Base-by-base conservation (phyloP, 2,888 invertebrate genomes). In the Brachynemurus nebulosus region DNA sequence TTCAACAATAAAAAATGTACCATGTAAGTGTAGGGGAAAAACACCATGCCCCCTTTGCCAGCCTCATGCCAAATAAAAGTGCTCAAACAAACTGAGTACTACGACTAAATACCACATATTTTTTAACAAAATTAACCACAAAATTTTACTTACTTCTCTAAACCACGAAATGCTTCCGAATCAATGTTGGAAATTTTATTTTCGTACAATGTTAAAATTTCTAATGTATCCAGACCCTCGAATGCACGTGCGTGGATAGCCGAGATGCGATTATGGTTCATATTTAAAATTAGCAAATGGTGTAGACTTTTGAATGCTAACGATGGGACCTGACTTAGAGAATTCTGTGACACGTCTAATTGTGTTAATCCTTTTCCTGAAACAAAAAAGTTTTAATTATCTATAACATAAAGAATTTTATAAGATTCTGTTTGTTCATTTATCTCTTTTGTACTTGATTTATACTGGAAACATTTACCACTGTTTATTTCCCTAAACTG, bases 311-410 rank as follows among this genome's bases (percentile, higher is more conserved):
- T 78, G 56, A 88, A 74, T 2, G 90, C 86, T 18, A 74, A 68
- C 2, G 86, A 85, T 18, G 91, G 90, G 38, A 91, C 86, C 36
- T 75, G 72, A 49, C 74, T 77, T 56, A 91, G 67, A 53, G 80
- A 80, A 68, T 92, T 92, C 58, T 86, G 81, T 1, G 89, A 89
- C 37, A 91, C 79, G 61, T 91, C 91, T 58, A 92, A 68, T 59
- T 90, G 86, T 16, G 89, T 89, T 55, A 92, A 67, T 61, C 82
- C 85, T 65, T 85, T 84, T 52, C 88, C 88, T 88, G 65, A 16
- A 58, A 59, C 17, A 36, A 36, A 5, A 4, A 35, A 17, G 8
- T 17, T n/a, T 18, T 36, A 11, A 34, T 6, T 16, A 16, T 17
- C 3, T 2, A 17, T 36, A 36, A 36, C 14, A 11, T 16, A 8